These are phyloP conservation scores for Cepaea nemoralis DNA, from an alignment of 1,140 invertebrate species.

Conservation along the genomic window DNA sequence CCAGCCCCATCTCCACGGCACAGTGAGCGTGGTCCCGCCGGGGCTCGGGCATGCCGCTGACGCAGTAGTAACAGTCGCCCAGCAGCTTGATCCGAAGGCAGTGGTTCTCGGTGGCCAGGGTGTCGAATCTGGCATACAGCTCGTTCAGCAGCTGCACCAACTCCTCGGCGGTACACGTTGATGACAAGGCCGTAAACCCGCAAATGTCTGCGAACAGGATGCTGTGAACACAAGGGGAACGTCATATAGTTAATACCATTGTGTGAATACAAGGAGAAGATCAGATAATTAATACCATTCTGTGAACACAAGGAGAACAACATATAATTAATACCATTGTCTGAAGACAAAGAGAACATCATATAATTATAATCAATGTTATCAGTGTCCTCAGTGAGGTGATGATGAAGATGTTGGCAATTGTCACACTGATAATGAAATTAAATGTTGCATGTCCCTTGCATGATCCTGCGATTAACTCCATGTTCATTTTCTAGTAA, in stretches of 20 bases:
- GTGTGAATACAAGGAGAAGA: neutral
- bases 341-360: neutral
- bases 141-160: constrained; percentile 93
- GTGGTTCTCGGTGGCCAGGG: constrained; percentile 91
- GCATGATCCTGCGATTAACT: no score
- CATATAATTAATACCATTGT: neutral
- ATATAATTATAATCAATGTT: no score
- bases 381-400: no score
- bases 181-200: constrained; percentile 92
- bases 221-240: constrained; percentile 72
- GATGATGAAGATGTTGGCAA: no score
- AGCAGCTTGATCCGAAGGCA: constrained; percentile 92
- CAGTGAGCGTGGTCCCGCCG: constrained; percentile 91
- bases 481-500: no score
- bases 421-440: no score
- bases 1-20: constrained; percentile 95
- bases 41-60: constrained; percentile 89
- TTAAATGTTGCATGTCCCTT: no score
- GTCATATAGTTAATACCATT: neutral
- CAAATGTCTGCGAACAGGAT: constrained; percentile 97
- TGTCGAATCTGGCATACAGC: constrained; percentile 93
- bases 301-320: constrained; percentile 68
- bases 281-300: constrained; percentile 92
- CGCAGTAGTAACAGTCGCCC: constrained; percentile 96
- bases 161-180: constrained; percentile 83